Evolutionary conservation across 23 tunicate species (phyloP), one percentile per base, ranked within the genome.

Genomic region (Trididemnum nubilum): DNA sequence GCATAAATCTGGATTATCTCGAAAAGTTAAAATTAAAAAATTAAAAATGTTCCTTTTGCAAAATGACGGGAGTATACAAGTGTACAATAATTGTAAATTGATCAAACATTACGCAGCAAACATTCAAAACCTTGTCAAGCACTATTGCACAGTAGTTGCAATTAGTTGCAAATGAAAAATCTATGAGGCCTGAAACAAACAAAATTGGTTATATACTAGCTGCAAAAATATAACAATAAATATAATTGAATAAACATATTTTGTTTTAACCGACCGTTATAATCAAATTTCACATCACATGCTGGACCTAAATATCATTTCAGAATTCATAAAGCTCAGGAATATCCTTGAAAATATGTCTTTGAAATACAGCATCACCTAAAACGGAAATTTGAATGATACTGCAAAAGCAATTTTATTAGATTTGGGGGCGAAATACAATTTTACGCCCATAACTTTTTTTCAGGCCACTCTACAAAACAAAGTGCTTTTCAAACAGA

Each of bases 401-500:
- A 44, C 54, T 15, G 54, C 54, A 44, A 7, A 44, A 44, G 54
- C 54, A 44, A 44, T 61, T 61, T 61, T 61, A 22, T n/a, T 25
- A 25, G 29, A 61, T 22, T 61, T 61, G 5, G 69, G 4, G 69
- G 30, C 69, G 4, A 61, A 61, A 61, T 22, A 22, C 30, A n/a
- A 25, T 61, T 61, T 61, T 61, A 22, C 22, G 69, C 69, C 27
- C 29, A 61, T 9, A 61, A 61, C 23, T 61, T 22, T 50, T 61
- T 61, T 61, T 61, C 69, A 9, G 30, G 69, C 27, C 69, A 22
- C 30, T 61, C 30, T 61, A 25, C 69, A 61, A 25, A 22, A 25
- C 27, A 22, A 61, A 61, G 69, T 61, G 69, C 69, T 61, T 61
- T 61, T 61, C 15, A 25, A 61, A 25, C 69, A 61, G 27, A 61